A percentile compares a stretch with the other conserved stretches of the same genome.
Evolutionary conservation across 1,140 invertebrate species (phyloP).

Genomic region (Mercenaria mercenaria): DNA sequence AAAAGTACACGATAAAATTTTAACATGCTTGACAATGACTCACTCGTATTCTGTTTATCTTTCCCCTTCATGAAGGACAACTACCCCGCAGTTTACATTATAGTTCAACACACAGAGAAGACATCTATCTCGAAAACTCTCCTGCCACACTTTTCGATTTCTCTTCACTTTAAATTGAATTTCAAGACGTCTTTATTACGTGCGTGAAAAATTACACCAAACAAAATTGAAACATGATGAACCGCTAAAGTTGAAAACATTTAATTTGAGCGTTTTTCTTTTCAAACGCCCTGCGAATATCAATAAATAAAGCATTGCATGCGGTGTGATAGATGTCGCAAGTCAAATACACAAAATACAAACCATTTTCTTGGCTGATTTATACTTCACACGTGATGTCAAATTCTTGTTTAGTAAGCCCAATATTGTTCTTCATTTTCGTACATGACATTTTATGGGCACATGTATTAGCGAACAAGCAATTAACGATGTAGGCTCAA

Average conservation of each 20-base stretch:
- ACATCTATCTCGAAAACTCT: too few species aligned
- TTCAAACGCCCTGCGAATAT: neutral
- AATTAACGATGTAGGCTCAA: neutral
- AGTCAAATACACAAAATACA: slow-evolving; percentile 10
- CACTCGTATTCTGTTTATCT: too few species aligned
- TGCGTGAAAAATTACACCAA: slow-evolving; percentile 29
- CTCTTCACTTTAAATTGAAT: slow-evolving; percentile 6
- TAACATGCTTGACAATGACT: too few species aligned
- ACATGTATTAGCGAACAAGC: neutral
- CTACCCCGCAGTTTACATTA: too few species aligned
- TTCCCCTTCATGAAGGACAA: too few species aligned
- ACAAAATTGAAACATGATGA: slow-evolving; percentile 11
- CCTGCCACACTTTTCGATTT: neutral
- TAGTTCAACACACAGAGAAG: too few species aligned
- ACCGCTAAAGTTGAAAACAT: neutral
- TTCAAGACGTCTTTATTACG: slow-evolving; percentile 29
- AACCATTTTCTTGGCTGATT: neutral
- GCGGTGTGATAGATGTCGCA: slow-evolving; percentile 6
- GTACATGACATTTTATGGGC: slow-evolving; percentile 20
- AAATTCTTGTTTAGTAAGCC: neutral
- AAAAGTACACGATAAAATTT: too few species aligned
- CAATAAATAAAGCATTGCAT: neutral
- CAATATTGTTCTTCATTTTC: neutral
- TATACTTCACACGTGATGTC: slow-evolving; percentile 5
- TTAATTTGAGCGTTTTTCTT: slow-evolving; percentile 13